phyloP scores from a whole-genome alignment of 2,797 vertebrate genomes.

The Fistularia commersonii region DNA sequence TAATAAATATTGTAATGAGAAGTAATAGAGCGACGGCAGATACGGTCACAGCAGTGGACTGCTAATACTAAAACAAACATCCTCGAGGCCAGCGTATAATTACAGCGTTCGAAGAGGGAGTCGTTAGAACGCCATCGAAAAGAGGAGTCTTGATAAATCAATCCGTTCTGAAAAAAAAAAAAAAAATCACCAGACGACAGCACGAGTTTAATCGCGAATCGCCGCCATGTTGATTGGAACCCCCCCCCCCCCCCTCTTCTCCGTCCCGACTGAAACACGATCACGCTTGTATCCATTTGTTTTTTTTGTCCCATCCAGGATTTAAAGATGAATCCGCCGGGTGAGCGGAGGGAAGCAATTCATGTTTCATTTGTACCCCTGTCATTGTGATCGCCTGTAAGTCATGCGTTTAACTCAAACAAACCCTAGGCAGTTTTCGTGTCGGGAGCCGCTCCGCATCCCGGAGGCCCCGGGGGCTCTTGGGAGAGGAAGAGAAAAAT shows the following conservation, averaged over 20 bases:
- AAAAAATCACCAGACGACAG: slow-evolving; percentile 27
- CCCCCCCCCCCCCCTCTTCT: too few relatives aligned
- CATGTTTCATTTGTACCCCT: slow-evolving; percentile 45
- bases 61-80: slow-evolving; percentile 74
- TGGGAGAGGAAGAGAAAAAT: slow-evolving; percentile 41
- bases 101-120: slow-evolving; percentile 46
- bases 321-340: slow-evolving; percentile 32
- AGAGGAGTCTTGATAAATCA: slow-evolving; percentile 54
- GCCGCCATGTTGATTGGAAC: too few relatives aligned
- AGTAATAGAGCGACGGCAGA: slow-evolving; percentile 41
- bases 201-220: slow-evolving; percentile 21
- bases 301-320: slow-evolving; percentile 19
- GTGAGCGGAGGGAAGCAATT: slow-evolving; percentile 46
- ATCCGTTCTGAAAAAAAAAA: slow-evolving; percentile 7
- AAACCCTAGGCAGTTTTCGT: slow-evolving; percentile 59
- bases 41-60: slow-evolving; percentile 60
- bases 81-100: slow-evolving; percentile 62
- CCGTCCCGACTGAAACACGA: too few relatives aligned
- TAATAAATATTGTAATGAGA: slow-evolving; percentile 84
- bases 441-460: slow-evolving; percentile 50
- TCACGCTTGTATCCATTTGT: slow-evolving; percentile 18
- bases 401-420: slow-evolving; percentile 64
- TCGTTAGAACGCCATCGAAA: slow-evolving; percentile 62
- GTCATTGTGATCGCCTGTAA: slow-evolving; percentile 52
- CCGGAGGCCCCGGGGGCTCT: slow-evolving; percentile 60